Evolutionary conservation across 2,113 vertebrate genomes (phyloP).

Genomic region (Lampris megalopsis): DNA sequence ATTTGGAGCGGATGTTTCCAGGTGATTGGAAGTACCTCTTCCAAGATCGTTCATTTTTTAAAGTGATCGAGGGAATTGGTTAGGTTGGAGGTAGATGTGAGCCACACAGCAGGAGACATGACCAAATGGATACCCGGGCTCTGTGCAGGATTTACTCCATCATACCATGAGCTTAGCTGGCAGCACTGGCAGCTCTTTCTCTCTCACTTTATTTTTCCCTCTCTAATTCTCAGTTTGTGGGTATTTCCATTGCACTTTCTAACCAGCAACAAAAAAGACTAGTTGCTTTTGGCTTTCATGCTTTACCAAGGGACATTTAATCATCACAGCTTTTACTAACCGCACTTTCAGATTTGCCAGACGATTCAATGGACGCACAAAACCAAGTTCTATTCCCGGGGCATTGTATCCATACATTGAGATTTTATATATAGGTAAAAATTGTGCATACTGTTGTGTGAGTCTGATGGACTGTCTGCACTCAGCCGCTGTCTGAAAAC

Average conservation of each 20-base stretch:
- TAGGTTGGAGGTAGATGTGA: conserved; percentile 50
- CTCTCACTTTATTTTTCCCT: conserved; percentile 41
- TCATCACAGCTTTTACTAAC: conserved; percentile 72
- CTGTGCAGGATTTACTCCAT: conserved; percentile 45
- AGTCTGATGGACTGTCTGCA: conserved; percentile 52
- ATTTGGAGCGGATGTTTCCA: conserved; percentile 46
- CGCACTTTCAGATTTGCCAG: conserved; percentile 66
- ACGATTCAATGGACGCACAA: conserved; percentile 71
- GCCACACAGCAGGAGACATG: conserved; percentile 37
- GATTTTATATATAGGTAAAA: conserved; percentile 19
- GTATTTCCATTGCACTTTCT: conserved; percentile 75
- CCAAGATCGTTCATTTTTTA: conserved; percentile 55
- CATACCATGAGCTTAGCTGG: conserved; percentile 44
- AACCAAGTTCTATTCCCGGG: conserved; percentile 52
- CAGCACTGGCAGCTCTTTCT: conserved; percentile 35
- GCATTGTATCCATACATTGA: conserved; percentile 40
- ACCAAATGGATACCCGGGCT: conserved; percentile 51
- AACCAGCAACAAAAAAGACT: conserved; percentile 74
- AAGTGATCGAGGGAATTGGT: conserved; percentile 46
- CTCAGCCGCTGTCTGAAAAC: conserved; percentile 45
- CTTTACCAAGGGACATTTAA: conserved; percentile 68
- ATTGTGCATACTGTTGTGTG: conserved; percentile 43
- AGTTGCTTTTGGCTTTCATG: conserved; percentile 76
- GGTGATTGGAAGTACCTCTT: conserved; percentile 43
- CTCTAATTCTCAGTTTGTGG: conserved; percentile 60